Base-by-base conservation (phyloP, 2,888 invertebrate species). In the Imbricaverruca yamaguchii region DNA sequence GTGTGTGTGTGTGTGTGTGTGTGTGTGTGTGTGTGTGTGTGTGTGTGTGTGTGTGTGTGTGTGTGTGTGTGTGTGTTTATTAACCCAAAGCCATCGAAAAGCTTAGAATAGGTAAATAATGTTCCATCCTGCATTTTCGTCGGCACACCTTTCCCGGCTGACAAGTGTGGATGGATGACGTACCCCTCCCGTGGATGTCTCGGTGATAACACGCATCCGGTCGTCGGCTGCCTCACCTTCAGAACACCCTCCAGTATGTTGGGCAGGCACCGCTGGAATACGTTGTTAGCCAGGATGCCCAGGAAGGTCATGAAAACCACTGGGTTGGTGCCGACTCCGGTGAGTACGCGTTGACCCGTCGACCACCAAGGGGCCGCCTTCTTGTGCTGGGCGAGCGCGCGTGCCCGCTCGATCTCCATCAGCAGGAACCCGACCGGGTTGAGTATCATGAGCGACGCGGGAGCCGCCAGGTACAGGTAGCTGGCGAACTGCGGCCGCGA, bases 381-480 rank as follows among this genome's bases (percentile, higher is more conserved):
- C 39, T 13, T 6, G 39, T 21, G 10, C 10, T n/a, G n/a, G 65
- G 23, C 13, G 6, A 2, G 7, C 23, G 23, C 18, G n/a, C 57
- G 56, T 15, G 56, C 23, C 8, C 59, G 56, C 79, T 59, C 11
- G 23, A 84, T 83, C 89, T 98, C 97, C 91, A 98, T 91, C 83
- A 97, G 87, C 9, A 95, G 89, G 87, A 97, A 95, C 39, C 95
- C 95, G 84, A 97, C 90, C 0, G 97, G 97, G 88, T 98, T 98
- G 56, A 98, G 89, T 85, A 97, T 92, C 1, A 95, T 94, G 83
- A 98, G 89, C 74, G 96, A 97, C 86, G 97, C 95, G 0, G 98
- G 98, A 15, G 97, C 96, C 91, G 97, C 92, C 80, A 98, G 89
- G 87, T 97, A 98, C 80, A 98, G 89, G 87, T 97, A 98, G 0